A percentile compares a stretch with the other conserved stretches of the same genome.
These are phyloP conservation scores for Siniperca knerii DNA, from an alignment of 2,113 vertebrate genomes.

Conservation along the genomic window DNA sequence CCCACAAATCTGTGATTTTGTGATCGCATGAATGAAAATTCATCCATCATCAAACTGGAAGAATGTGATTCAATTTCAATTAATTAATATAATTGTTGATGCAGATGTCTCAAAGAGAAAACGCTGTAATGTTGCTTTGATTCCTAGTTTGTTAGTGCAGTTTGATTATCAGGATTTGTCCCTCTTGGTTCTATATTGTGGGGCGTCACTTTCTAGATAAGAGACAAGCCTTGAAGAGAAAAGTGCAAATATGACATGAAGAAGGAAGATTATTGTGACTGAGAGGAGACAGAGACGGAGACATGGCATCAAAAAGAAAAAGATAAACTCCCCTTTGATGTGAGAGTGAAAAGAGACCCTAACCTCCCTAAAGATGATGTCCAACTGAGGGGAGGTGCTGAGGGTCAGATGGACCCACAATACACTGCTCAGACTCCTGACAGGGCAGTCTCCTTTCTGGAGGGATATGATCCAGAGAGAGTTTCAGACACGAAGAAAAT, in stretches of 20 bases:
- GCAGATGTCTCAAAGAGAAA: too few species aligned
- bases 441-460: neutral
- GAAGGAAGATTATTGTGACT: neutral
- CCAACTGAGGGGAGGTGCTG: neutral
- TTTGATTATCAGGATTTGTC: neutral
- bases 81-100: too few species aligned
- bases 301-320: neutral
- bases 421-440: neutral
- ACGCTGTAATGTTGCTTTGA: too few species aligned
- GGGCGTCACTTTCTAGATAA: neutral
- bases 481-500: neutral
- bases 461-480: neutral
- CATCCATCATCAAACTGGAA: neutral
- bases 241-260: neutral
- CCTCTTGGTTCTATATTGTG: neutral
- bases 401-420: constrained; percentile 17
- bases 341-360: constrained; percentile 1
- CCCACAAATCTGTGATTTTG: neutral
- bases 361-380: neutral
- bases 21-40: neutral
- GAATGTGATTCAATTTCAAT: neutral
- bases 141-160: too few species aligned
- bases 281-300: neutral
- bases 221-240: neutral
- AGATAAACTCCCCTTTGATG: neutral